Percentiles rank a stretch among this genome's conserved stretches.
Conservation (phyloP, 2,888 invertebrate species). For the Drosophila bunnanda region DNA sequence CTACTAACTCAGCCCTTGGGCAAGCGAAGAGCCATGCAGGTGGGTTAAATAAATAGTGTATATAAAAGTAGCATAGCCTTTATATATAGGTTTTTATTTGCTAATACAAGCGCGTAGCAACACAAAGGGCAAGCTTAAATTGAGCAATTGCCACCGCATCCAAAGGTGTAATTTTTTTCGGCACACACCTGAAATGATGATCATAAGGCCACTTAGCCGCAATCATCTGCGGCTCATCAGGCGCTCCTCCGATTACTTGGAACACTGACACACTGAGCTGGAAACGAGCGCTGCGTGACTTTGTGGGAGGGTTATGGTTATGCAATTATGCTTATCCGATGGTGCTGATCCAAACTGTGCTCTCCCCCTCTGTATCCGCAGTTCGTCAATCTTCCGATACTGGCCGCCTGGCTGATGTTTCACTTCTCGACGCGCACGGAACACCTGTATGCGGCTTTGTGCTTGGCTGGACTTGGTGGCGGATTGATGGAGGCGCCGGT, state of each 20-base stretch:
- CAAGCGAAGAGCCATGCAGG: constrained; percentile 90
- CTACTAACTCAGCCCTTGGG: constrained; percentile 89
- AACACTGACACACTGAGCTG: constrained; percentile 63
- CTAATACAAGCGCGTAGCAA: background rate
- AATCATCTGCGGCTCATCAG: constrained; percentile 35
- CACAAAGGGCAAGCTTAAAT: constrained; percentile 3
- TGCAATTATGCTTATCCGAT: constrained; percentile 54
- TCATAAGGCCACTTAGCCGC: constrained; percentile 35
- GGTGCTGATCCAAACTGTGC: constrained; percentile 14
- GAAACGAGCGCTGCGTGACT: constrained; percentile 44
- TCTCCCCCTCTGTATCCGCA: constrained; percentile 50
- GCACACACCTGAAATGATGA: constrained; percentile 13
- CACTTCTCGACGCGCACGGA: constrained; percentile 87
- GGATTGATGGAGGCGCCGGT: constrained; percentile 93
- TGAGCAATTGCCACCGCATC: constrained; percentile 21
- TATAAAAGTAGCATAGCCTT: background rate
- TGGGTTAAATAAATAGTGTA: constrained; percentile 44
- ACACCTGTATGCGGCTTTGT: constrained; percentile 89
- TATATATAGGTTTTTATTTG: background rate
- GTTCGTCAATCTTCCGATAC: constrained; percentile 90
- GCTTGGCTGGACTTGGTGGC: constrained; percentile 90
- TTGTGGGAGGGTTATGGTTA: constrained; percentile 21
- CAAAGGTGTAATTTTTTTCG: constrained; percentile 27
- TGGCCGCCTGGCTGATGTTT: constrained; percentile 90
- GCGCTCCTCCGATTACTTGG: constrained; percentile 33